Evolutionary conservation across 2,113 vertebrate genomes (phyloP), one percentile per base, ranked within the genome.

Genomic region (Shinisaurus crocodilurus): DNA sequence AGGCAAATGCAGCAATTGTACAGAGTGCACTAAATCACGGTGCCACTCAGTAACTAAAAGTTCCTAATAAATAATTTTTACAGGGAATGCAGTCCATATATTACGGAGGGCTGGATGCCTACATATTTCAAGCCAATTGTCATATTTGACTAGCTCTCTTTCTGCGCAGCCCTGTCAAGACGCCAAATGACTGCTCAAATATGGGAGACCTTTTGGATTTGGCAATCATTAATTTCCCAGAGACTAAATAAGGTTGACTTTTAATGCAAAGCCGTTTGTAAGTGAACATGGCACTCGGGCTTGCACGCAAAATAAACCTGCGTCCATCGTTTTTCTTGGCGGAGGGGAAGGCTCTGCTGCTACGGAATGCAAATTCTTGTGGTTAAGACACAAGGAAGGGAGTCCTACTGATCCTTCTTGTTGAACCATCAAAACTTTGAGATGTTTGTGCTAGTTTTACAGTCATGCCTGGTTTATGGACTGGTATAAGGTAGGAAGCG

Each of bases 31-130:
- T 97, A 97, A 97, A 97, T 97, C 96, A 97, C 91, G 86, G 95
- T 93, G 94, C 96, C 96, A 94, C 87, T 92, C 88, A 90, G 88
- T 90, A 83, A 87, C 86, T 87, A 88, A 90, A 94, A 96, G 96
- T 96, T 95, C 93, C 96, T 89, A 95, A 97, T 97, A 97, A 97
- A 97, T 97, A 96, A 97, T 96, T 96, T 97, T 96, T 96, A 96
- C 96, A 96, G 95, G 95, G 96, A 96, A 96, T 94, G 89, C 94
- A 96, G 96, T 95, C 95, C 96, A 96, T 97, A 97, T 95, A 96
- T 97, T 96, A 97, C 91, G 76, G 91, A 94, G 94, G 95, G 93
- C 93, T 95, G 92, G 95, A 27, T 65, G 94, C 95, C 95, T 94
- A 95, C 95, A 96, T 96, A 97, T 97, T 96, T 96, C 96, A 97